These are phyloP conservation scores for Phragmatobia fuliginosa DNA, from an alignment of 2,888 invertebrate genomes.

Conservation along the genomic window DNA sequence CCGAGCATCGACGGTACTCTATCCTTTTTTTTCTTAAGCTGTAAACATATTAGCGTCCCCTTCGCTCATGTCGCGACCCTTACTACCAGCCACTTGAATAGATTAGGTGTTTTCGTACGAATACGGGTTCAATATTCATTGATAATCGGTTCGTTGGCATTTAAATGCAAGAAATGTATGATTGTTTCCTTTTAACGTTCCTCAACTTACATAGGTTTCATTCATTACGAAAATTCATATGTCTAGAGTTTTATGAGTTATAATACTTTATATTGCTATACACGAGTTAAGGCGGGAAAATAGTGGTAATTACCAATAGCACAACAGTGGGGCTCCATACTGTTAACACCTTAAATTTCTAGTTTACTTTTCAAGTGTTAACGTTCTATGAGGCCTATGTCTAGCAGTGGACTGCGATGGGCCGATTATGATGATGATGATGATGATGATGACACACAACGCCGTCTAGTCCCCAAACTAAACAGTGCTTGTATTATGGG, in stretches of 20 bases:
- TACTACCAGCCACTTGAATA: conserved; percentile 84
- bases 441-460: no score
- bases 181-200: conserved; percentile 55
- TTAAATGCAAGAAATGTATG: conserved; percentile 71
- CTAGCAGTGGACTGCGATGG: no score
- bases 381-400: no score
- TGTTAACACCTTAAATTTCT: no score
- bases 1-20: conserved; percentile 70
- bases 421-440: no score
- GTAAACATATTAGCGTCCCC: conserved; percentile 67
- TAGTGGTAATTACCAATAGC: neutral
- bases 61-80: conserved; percentile 80
- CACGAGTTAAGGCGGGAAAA: neutral
- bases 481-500: no score
- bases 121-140: conserved; percentile 83
- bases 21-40: conserved; percentile 69
- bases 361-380: no score
- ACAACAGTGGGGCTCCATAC: no score
- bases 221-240: conserved; percentile 16
- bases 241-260: neutral
- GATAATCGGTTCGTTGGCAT: conserved; percentile 82
- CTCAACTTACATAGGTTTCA: conserved; percentile 17
- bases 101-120: conserved; percentile 85
- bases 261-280: neutral
- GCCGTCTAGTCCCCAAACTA: no score